These are phyloP conservation scores for Enteromius paludinosus DNA, from an alignment of 2,797 vertebrate genomes.

Conservation along the genomic window DNA sequence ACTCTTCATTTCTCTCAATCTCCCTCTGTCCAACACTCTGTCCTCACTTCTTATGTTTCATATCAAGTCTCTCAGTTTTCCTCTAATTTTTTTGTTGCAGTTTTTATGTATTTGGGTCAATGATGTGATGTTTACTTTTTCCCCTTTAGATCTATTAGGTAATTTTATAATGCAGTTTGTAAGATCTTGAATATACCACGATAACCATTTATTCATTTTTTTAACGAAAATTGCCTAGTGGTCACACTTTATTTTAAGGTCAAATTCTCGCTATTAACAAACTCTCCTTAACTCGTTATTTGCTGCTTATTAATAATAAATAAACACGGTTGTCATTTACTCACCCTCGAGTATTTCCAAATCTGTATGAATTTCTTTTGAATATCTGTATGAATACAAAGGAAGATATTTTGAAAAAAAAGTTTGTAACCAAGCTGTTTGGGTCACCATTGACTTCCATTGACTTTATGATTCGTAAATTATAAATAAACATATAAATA, in stretches of 20 bases:
- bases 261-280: not conserved
- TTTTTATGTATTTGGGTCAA: constrained; percentile 16
- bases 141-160: not conserved
- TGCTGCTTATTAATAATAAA: too few relatives aligned
- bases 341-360: too few relatives aligned
- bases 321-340: too few relatives aligned
- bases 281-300: too few relatives aligned
- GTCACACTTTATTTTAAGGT: not conserved
- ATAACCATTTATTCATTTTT: not conserved
- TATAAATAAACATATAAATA: too few relatives aligned
- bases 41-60: constrained; percentile 39
- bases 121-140: not conserved
- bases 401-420: too few relatives aligned
- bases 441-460: too few relatives aligned
- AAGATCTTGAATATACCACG: not conserved
- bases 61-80: constrained; percentile 23
- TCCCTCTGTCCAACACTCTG: constrained; percentile 47
- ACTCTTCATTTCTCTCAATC: constrained; percentile 50
- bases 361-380: too few relatives aligned
- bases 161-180: not conserved
- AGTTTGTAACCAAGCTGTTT: too few relatives aligned
- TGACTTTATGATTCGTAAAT: too few relatives aligned
- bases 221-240: not conserved
- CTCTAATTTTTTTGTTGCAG: not conserved
- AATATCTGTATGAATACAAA: too few relatives aligned